Base-by-base conservation (phyloP, 1,140 invertebrate species). In the Drosophila suzukii region DNA sequence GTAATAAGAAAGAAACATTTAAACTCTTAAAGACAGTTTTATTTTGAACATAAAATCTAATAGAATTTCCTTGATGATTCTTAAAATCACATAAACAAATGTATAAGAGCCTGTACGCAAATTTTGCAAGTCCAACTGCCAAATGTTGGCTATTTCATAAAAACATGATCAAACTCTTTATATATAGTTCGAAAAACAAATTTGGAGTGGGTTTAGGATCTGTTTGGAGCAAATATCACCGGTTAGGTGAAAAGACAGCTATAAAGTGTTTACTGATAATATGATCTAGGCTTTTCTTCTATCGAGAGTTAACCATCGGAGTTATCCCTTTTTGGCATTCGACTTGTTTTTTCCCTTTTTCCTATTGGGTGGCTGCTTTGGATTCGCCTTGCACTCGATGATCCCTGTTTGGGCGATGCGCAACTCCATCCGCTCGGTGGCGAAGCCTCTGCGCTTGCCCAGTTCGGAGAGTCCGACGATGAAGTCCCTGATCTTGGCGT, bases 381-480 rank as follows among this genome's bases (percentile, higher is more conserved):
- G 93, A 92, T 98, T 97, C 0, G 97, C 97, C 63, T 93, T 94
- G 86, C 98, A 98, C 51, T 96, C 95, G 53, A 98, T 97, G 8
- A 95, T 95, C 32, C 94, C 95, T 1, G 95, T 94, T 91, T 95
- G 94, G 15, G 97, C 98, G 67, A 99, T 95, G 82, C 98, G 94
- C 96, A 97, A 98, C 93, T 99, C 98, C 43, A 99, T 91, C 93
- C 97, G 95, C 80, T 98, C 97, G 0, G 98, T 99, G 34, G 95
- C 94, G 93, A 99, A 99, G 92, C 99, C 98, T 93, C 99, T 98
- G 71, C 95, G 94, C 89, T 98, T 98, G 27, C 98, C 98, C 49
- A 99, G 93, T 78, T 99, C 97, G 17, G 97, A 97, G 93, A 99
- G 99, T 13, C 98, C 98, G 6, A 99, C 96, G 57, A 99, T 96